phyloP scores from a whole-genome alignment of 1,140 invertebrate species.

The Aricia agestis region DNA sequence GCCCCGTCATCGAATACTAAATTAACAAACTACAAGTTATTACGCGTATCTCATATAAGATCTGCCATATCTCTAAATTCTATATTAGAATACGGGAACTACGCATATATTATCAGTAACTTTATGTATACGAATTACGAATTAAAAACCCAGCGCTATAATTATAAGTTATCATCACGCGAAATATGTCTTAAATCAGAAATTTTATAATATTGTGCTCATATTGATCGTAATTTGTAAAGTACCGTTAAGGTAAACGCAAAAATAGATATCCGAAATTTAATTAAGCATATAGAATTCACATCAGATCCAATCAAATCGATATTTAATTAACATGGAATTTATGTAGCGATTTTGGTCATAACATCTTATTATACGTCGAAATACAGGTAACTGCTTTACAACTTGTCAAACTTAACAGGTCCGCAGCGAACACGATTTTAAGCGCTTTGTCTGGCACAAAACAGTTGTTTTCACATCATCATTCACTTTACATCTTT shows the following conservation, averaged over 20 bases:
- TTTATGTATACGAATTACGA: background rate
- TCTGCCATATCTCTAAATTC: background rate
- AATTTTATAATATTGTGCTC: background rate
- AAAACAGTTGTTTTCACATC: background rate
- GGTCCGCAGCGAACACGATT: background rate
- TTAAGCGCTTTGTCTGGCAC: slow-evolving; percentile 1
- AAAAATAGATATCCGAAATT: background rate
- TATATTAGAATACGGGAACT: background rate
- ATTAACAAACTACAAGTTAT: background rate
- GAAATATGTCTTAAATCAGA: background rate
- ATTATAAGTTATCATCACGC: background rate
- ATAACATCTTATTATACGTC: background rate
- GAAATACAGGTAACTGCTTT: background rate
- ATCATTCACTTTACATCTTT: slow-evolving; percentile 10
- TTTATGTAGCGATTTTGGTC: background rate
- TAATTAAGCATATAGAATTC: background rate
- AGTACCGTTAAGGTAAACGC: background rate
- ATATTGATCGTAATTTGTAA: background rate
- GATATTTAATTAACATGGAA: background rate
- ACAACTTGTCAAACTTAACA: slow-evolving; percentile 5
- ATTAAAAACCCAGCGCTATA: background rate
- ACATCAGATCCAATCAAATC: background rate
- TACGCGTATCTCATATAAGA: background rate
- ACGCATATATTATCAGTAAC: background rate
- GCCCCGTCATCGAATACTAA: background rate